Evolutionary conservation across 1,140 invertebrate species (phyloP).

Genomic region (Tachypleus tridentatus): DNA sequence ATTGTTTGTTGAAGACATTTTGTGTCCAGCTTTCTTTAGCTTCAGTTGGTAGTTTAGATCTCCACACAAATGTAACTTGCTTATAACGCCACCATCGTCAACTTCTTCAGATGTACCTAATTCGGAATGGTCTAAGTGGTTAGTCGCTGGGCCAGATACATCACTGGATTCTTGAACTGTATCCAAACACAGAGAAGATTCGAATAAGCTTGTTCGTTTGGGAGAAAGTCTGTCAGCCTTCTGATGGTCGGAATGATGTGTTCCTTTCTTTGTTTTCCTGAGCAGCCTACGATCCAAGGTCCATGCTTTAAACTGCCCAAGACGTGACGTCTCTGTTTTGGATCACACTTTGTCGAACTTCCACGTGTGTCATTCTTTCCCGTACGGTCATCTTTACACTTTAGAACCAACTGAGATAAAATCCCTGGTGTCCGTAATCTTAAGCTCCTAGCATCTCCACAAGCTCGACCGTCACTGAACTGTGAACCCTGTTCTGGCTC

Average conservation of each 20-base stretch:
- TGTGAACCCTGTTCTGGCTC: too few species aligned
- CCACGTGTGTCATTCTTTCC: neutral
- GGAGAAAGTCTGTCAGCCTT: too few species aligned
- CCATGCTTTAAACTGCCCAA: slow-evolving; percentile 22
- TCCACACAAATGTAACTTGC: too few species aligned
- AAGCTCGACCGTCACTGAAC: neutral
- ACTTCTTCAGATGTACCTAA: too few species aligned
- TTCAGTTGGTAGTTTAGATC: slow-evolving; percentile 9
- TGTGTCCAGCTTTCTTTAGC: slow-evolving; percentile 15
- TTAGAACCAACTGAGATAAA: neutral
- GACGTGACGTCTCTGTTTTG: neutral
- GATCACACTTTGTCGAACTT: neutral
- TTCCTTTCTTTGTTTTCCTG: slow-evolving; percentile 14
- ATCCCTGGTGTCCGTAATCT: neutral
- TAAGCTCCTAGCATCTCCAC: neutral
- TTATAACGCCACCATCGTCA: too few species aligned
- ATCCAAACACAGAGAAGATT: too few species aligned
- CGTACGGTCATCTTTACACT: neutral
- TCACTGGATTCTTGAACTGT: too few species aligned
- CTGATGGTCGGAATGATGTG: too few species aligned
- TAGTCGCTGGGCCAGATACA: too few species aligned
- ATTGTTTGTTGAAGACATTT: slow-evolving; percentile 5
- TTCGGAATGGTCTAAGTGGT: too few species aligned
- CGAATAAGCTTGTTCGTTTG: too few species aligned
- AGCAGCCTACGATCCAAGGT: slow-evolving; percentile 20